phyloP scores from a whole-genome alignment of 1,140 invertebrate species.

The Ylistrum balloti region DNA sequence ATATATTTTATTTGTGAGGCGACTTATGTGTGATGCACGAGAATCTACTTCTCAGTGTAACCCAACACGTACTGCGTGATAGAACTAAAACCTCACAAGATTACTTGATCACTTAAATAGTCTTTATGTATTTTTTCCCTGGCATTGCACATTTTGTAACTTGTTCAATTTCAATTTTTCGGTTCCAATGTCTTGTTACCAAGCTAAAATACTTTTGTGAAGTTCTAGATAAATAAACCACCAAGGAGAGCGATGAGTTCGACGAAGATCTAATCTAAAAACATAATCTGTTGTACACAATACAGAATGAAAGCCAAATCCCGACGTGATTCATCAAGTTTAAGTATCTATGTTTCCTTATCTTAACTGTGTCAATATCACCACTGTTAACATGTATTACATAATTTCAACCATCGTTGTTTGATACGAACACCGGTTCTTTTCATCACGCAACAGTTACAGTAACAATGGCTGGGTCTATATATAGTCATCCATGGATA shows the following conservation, averaged over 20 bases:
- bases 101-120: neutral
- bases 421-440: neutral
- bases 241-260: too few species aligned
- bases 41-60: conserved; percentile 23
- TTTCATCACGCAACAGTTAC: neutral
- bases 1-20: neutral
- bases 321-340: too few species aligned
- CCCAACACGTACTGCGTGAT: neutral
- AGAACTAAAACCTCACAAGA: neutral
- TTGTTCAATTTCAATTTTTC: too few species aligned
- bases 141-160: too few species aligned
- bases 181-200: too few species aligned
- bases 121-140: neutral
- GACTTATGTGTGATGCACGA: neutral
- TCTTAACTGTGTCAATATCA: neutral
- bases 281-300: too few species aligned
- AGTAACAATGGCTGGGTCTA: neutral
- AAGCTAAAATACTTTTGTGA: too few species aligned
- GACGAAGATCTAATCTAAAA: too few species aligned
- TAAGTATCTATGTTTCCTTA: neutral
- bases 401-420: neutral
- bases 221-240: too few species aligned
- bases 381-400: neutral
- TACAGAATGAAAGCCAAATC: too few species aligned
- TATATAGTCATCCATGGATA: neutral